Base-by-base conservation (phyloP, 2,888 invertebrate genomes). In the Diarsia rubi region DNA sequence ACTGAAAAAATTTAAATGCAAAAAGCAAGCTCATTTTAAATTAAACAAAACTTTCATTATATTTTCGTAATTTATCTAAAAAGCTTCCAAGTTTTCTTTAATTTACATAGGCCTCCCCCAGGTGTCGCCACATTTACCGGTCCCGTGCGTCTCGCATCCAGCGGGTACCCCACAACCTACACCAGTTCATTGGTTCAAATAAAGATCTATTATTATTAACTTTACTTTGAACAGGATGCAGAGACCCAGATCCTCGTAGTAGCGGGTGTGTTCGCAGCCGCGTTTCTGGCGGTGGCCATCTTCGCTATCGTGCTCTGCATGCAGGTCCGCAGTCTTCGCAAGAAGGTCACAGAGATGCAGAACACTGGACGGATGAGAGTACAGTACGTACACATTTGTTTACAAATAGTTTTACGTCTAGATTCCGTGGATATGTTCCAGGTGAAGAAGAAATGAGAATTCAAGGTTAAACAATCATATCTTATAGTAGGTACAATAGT, bases 331-430 rank as follows among this genome's bases (percentile, higher is more conserved):
- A 86, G 89, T 64, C 92, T 96, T 62, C 89, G 91, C 66, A 84
- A 86, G 76, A 90, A 88, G 78, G 86, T 96, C 66, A 74, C 85
- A 0, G 93, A 95, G 64, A 91, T 96, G 90, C 92, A 93, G 79
- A 89, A 90, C 79, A 90, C 90, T 31, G 93, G 93, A 63, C 90
- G 93, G 65, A 89, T 96, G 63, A 89, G 95, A 57, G 93, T 96
- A 72, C 96, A 96, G 96, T 96, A 5, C 93, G 96, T 94, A 79
- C 62, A 21, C 59, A n/a, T 47, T 54, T 21, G 16, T 64, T 19
- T 37, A n/a, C 1, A 37, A 1, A 45, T 12, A 5, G 19, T 24
- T 24, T 24, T 3, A 44, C 62, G 62, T n/a, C 8, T 9, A 16
- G 1, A n/a, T 24, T 54, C 14, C 5, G 54, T 6, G 2, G 0